Evolutionary conservation across 2,113 vertebrate species (phyloP), one percentile per base, ranked within the genome.

Genomic region (Catharus fuscescens): DNA sequence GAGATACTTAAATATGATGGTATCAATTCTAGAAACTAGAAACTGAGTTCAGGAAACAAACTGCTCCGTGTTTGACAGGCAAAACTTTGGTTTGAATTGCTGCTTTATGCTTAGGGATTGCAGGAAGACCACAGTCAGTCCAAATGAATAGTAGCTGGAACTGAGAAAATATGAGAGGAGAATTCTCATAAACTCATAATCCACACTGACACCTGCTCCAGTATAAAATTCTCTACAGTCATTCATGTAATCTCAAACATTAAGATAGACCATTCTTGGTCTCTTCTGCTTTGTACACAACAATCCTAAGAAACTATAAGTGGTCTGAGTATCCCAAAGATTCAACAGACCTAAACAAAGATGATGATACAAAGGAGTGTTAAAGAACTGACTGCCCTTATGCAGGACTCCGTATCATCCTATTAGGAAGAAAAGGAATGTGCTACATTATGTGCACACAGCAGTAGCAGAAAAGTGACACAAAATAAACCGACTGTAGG

Each of bases 361-460:
- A 81, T 13, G 28, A 73, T 18, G 54, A 80, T 28, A 80, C 11
- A 72, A 59, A 32, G 9, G 9, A 57, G 8, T 29, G 85, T 6
- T 29, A 8, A 87, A 72, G 26, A 82, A 69, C 32, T 79, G 34
- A 82, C 18, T 38, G 73, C 47, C 15, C 15, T 45, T 82, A 54
- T 6, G 32, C 4, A 81, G 31, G 32, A 28, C 13, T 81, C 34
- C 80, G 0, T 8, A 19, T 57, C 34, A 60, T 18, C 13, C 29
- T 36, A 59, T 4, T 47, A 50, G 5, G 18, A 79, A 73, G 65
- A 74, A 87, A 80, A 62, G 8, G 9, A 48, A 80, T 40, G 17
- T 70, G 36, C 54, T 69, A 25, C 7, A 65, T 19, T 42, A 24
- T 2, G 2, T 26, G 9, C 42, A 54, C 0, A 2, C 2, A 71